Evolutionary conservation across 2,113 vertebrate species (phyloP), one percentile per base, ranked within the genome.

Genomic region (Nansenia antarctica): DNA sequence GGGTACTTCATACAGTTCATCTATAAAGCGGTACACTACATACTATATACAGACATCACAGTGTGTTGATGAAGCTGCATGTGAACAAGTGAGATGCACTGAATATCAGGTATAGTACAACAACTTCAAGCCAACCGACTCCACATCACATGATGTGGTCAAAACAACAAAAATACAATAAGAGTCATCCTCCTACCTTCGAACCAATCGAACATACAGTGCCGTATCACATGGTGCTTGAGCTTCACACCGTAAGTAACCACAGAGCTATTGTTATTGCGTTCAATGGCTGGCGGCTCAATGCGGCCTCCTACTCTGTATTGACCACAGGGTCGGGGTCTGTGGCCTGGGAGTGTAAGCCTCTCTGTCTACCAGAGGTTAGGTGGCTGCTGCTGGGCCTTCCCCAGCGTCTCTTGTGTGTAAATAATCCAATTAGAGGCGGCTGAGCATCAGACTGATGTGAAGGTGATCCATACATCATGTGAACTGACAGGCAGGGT

Each of bases 391-490:
- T n/a, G n/a, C 45, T 14, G 20, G 45, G 45, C 45, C 45, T 49
- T 81, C 84, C 79, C 80, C 65, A 78, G 83, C 80, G 72, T 77
- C 82, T 82, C 75, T 78, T 80, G 76, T 82, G 85, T 86, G 85
- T 88, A 85, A 87, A 90, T 91, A 92, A 89, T 90, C 88, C 85
- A 87, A 89, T 91, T 90, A 89, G 78, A 72, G 83, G 80, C 79
- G n/a, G 84, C 68, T 84, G 78, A 78, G 82, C 78, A 81, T 88
- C 86, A 90, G 85, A 87, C 78, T 88, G 87, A 91, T 90, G 86
- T 90, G 87, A 89, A 82, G 80, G 81, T 62, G 76, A 87, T 88
- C 86, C 88, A 92, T 92, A 85, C 83, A 90, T 92, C 90, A 90
- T 88, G 72, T 82, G 77, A 86, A 81, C 58, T 76, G 62, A 60